A percentile compares a stretch with the other conserved stretches of the same genome.
phyloP scores from a whole-genome alignment of 1,140 invertebrate genomes.

The Ctenoplectra terminalis region DNA sequence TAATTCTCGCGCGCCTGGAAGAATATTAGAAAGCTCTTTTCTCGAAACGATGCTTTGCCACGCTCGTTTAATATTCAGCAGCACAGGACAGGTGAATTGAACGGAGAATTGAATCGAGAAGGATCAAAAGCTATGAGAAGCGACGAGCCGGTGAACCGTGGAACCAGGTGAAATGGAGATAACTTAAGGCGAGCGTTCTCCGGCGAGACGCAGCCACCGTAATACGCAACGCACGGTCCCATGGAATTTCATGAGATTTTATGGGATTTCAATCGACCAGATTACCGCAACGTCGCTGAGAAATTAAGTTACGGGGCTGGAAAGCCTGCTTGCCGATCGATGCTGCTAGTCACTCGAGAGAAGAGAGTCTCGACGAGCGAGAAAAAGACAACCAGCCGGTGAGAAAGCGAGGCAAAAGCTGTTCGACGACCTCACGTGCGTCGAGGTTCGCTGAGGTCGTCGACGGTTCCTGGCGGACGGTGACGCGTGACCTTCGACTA shows the following conservation, averaged over 20 bases:
- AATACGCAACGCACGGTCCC: no score
- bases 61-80: not conserved
- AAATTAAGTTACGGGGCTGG: constrained; percentile 70
- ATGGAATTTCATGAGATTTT: not conserved
- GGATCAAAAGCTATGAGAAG: no score
- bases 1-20: not conserved
- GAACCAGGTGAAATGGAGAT: constrained; percentile 18
- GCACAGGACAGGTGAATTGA: no score
- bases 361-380: constrained; percentile 31
- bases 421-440: constrained; percentile 34
- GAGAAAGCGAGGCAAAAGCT: constrained; percentile 2
- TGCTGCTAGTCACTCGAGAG: constrained; percentile 64
- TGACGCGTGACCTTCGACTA: constrained; percentile 26
- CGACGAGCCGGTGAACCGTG: not conserved
- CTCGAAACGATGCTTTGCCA: not conserved
- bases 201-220: no score
- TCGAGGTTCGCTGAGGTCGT: constrained; percentile 47
- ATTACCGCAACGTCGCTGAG: constrained; percentile 41
- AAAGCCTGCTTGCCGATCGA: constrained; percentile 66
- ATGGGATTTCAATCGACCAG: constrained; percentile 18
- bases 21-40: not conserved
- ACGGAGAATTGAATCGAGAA: not conserved
- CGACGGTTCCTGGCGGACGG: constrained; percentile 37
- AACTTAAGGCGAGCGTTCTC: not conserved
- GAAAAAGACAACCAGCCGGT: no score